A percentile compares a stretch with the other conserved stretches of the same genome.
Conservation (phyloP, 2,113 vertebrate species). For the Pantherophis guttatus region DNA sequence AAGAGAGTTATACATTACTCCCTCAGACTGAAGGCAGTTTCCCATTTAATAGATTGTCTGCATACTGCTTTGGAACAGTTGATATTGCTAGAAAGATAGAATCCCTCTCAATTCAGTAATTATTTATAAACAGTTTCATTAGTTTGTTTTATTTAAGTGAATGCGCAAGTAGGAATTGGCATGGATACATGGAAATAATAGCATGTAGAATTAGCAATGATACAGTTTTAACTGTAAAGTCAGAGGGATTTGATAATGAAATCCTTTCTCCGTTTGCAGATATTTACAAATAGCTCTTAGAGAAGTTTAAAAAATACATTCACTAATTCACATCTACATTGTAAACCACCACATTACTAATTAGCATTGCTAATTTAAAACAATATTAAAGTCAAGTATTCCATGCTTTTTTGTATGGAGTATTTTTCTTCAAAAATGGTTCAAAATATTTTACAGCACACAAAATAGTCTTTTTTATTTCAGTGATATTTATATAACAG, state of each 20-base stretch:
- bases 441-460: constrained; percentile 70
- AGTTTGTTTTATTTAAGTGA: background rate
- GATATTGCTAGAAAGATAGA: background rate
- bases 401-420: constrained; percentile 39
- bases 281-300: constrained; percentile 20
- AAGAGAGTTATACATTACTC: background rate
- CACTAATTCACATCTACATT: constrained; percentile 5
- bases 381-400: constrained; percentile 44
- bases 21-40: background rate
- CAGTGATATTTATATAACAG: background rate
- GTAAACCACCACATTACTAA: constrained; percentile 32
- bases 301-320: constrained; percentile 29
- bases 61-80: background rate
- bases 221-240: background rate
- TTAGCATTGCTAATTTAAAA: constrained; percentile 23
- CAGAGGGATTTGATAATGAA: background rate
- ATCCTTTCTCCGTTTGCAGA: background rate
- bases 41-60: background rate
- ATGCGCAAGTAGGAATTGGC: background rate
- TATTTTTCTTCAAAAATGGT: constrained; percentile 56
- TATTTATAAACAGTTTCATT: background rate
- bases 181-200: background rate
- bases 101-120: background rate
- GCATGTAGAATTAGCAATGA: background rate
- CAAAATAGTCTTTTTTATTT: constrained; percentile 55